Evolutionary conservation across 1,140 invertebrate genomes (phyloP), one percentile per base, ranked within the genome.

Genomic region (Bombus sibiricus): DNA sequence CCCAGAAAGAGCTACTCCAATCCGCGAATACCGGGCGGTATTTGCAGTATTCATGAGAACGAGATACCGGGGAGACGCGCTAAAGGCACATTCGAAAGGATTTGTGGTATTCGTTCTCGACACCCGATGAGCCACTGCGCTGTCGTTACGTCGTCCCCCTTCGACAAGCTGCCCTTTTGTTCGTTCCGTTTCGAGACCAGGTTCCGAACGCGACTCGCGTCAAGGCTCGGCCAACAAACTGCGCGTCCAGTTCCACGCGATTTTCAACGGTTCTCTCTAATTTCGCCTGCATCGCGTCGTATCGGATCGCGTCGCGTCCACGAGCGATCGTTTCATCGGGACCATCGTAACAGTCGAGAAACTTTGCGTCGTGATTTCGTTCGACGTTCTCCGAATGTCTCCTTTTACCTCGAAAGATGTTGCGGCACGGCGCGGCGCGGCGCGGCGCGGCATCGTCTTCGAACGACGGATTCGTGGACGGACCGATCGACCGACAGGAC

Each of bases 11-110:
- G 81, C 66, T 83, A 83, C 85, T 86, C 81, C 85, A 71, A 86
- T 83, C 85, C 81, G 77, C 81, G 74, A 71, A 86, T 86, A 86
- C 85, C 72, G 85, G 85, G 80, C 85, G 85, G 85, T 83, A 86
- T 86, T 92, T 92, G 92, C 92, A 93, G 90, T 93, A 92, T 93
- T 93, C 90, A 93, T 93, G 92, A 93, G 92, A 88, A 66, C 71
- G 74, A 87, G 78, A 83, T 86, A 83, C 81, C 86, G 66, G 80
- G 87, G 88, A 89, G 89, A 92, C 89, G 91, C 86, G 90, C 85
- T 82, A 89, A 92, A 91, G 82, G 87, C 86, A 81, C 86, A 88
- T 88, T 81, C 88, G 80, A 89, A 91, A 92, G 92, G 90, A 83
- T 89, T 88, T 88, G 87, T 86, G 82, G 78, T 81, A 83, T 88